Conservation (phyloP, 2,888 invertebrate genomes). For the Arctia plantaginis region DNA sequence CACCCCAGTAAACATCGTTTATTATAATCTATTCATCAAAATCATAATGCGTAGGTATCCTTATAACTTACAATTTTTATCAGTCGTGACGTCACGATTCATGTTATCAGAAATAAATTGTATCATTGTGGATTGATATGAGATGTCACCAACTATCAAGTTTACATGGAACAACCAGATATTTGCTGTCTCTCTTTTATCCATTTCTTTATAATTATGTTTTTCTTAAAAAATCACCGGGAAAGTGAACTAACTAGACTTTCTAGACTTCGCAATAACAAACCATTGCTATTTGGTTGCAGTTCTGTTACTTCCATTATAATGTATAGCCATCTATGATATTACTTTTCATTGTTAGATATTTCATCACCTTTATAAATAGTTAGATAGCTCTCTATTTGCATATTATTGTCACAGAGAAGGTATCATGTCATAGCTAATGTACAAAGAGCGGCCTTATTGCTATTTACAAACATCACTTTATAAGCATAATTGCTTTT, state of each 20-base stretch:
- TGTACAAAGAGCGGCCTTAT: neutral
- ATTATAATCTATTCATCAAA: too few relatives aligned
- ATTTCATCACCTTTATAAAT: neutral
- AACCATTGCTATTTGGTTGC: neutral
- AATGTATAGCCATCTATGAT: neutral
- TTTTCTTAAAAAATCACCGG: neutral
- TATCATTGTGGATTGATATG: too few relatives aligned
- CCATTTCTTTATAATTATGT: neutral
- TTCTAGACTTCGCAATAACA: neutral
- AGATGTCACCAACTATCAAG: too few relatives aligned
- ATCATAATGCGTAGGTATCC: too few relatives aligned
- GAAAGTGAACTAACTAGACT: neutral
- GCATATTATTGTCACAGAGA: neutral
- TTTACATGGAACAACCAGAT: too few relatives aligned
- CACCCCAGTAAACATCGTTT: too few relatives aligned
- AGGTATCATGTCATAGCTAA: neutral
- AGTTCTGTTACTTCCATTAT: neutral
- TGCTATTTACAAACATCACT: neutral
- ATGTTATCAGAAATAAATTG: too few relatives aligned
- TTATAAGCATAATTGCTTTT: neutral
- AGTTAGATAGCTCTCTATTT: neutral
- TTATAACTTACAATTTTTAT: too few relatives aligned
- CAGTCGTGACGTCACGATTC: too few relatives aligned
- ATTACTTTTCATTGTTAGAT: neutral
- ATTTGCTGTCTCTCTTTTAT: neutral